Conservation (phyloP, 2,797 vertebrate genomes). For the Limnodromus scolopaceus region DNA sequence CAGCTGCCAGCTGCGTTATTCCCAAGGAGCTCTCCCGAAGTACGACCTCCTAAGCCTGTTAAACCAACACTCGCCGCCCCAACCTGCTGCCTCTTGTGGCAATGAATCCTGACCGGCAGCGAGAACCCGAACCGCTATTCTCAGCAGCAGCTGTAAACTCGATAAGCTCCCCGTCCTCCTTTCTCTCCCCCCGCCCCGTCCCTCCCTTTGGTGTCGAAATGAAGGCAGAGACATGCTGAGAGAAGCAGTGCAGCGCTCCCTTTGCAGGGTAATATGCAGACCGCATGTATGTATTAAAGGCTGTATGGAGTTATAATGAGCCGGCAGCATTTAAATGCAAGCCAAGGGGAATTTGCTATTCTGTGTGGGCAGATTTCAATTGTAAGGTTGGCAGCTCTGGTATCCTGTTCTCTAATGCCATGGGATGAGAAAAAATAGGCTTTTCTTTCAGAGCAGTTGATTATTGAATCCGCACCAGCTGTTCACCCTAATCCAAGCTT, state of each 20-base stretch:
- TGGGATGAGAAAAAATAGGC: constrained; percentile 60
- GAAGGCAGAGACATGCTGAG: constrained; percentile 39
- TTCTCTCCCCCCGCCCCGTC: neutral
- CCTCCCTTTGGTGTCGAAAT: constrained; percentile 20
- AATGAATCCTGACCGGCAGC: neutral
- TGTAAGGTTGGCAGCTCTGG: constrained; percentile 75
- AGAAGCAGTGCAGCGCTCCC: neutral
- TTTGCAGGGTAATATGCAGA: constrained; percentile 34
- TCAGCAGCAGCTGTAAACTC: constrained; percentile 30
- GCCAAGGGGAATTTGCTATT: constrained; percentile 71
- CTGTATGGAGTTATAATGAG: constrained; percentile 38
- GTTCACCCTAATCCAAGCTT: constrained; percentile 70
- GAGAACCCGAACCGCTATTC: constrained; percentile 32
- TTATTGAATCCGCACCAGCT: constrained; percentile 74
- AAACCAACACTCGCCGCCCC: rapidly evolving
- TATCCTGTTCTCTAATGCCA: constrained; percentile 78
- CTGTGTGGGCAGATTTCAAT: constrained; percentile 77
- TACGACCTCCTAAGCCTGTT: neutral
- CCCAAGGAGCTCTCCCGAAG: neutral
- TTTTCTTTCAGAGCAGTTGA: constrained; percentile 72
- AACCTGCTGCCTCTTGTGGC: neutral
- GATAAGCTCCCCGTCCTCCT: constrained; percentile 33
- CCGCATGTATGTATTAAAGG: constrained; percentile 46
- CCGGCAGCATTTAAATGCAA: constrained; percentile 65
- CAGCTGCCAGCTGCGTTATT: neutral